Percentiles rank a stretch among this genome's conserved stretches.
These are phyloP conservation scores for Empis livida DNA, from an alignment of 2,888 invertebrate species.

Conservation along the genomic window DNA sequence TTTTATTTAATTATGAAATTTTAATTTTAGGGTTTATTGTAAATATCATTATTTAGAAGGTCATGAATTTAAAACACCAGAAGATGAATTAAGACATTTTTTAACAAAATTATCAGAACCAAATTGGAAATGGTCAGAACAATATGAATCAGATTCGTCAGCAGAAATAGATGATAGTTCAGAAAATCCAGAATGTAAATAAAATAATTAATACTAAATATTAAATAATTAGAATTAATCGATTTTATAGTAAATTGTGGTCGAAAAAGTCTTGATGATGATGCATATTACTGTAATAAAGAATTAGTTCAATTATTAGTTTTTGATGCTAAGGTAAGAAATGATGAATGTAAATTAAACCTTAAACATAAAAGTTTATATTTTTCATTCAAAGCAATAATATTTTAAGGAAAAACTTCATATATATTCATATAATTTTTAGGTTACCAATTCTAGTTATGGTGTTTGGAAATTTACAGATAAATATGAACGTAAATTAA, in stretches of 20 bases:
- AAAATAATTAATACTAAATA: not conserved
- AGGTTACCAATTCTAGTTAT: slow-evolving; percentile 45
- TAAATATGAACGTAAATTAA: slow-evolving; percentile 41
- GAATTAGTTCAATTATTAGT: slow-evolving; percentile 73
- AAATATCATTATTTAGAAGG: slow-evolving; percentile 73
- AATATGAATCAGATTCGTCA: slow-evolving; percentile 36
- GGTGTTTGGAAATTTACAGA: slow-evolving; percentile 41
- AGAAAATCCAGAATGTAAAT: slow-evolving; percentile 20
- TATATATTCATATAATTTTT: too few species aligned
- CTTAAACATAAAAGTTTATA: too few species aligned
- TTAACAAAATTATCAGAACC: slow-evolving; percentile 48
- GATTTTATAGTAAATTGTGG: slow-evolving; percentile 51
- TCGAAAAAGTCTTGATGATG: slow-evolving; percentile 45
- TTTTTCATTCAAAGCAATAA: too few species aligned
- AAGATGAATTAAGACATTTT: slow-evolving; percentile 64
- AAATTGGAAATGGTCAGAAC: slow-evolving; percentile 50
- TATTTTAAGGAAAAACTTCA: too few species aligned
- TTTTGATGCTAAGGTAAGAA: slow-evolving; percentile 78
- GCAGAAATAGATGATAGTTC: slow-evolving; percentile 24
- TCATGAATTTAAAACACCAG: slow-evolving; percentile 58
- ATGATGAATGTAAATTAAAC: too few species aligned
- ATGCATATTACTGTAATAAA: slow-evolving; percentile 72
- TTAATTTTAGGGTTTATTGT: slow-evolving; percentile 59
- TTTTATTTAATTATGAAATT: not conserved
- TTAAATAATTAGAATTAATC: not conserved